Evolutionary conservation across 2,888 invertebrate genomes (phyloP).

Genomic region (Drosophila borborema): DNA sequence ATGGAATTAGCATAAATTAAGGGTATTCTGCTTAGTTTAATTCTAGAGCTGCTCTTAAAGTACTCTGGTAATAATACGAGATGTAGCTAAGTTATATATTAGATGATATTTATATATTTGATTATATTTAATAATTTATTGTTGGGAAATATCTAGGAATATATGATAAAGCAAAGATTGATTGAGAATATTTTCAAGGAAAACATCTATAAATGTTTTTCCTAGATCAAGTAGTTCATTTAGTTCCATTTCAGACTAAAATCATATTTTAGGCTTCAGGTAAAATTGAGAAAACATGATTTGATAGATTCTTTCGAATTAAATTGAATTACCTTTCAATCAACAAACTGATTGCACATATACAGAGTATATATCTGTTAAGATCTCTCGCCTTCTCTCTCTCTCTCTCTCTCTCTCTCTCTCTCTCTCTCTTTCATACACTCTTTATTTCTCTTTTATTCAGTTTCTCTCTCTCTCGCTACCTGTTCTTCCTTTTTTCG

Average conservation of each 20-base stretch:
- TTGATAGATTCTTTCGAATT: neutral
- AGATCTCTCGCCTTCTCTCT: neutral
- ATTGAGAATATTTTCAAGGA: no score
- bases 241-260: no score
- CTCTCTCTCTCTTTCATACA: no score
- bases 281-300: neutral
- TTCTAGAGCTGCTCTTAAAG: neutral
- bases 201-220: no score
- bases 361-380: neutral
- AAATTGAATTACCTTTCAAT: neutral
- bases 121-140: no score
- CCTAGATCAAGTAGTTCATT: no score
- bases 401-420: neutral
- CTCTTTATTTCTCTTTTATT: neutral
- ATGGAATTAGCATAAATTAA: neutral
- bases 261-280: no score
- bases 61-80: no score
- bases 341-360: neutral
- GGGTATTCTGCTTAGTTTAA: neutral
- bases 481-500: neutral
- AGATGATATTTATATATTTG: no score
- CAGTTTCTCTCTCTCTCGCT: neutral
- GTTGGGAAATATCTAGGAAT: no score
- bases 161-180: no score
- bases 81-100: no score